Percentiles rank a stretch among this genome's conserved stretches.
These are phyloP conservation scores for Petrocephalus sullivani DNA, from an alignment of 2,797 vertebrate species.

Conservation along the genomic window DNA sequence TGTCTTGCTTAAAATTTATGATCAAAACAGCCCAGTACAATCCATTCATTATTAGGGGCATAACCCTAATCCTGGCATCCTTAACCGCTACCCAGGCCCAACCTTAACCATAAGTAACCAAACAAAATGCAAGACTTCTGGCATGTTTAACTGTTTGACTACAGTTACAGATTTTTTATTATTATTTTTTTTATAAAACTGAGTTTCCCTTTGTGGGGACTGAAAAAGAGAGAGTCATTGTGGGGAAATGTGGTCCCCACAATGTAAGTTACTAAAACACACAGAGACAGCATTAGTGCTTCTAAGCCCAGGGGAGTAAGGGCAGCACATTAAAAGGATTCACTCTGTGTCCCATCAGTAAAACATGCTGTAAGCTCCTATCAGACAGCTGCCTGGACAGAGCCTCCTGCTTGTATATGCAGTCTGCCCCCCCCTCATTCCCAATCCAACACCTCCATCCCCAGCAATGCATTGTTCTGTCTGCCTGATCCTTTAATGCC, in stretches of 20 bases:
- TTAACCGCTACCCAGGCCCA: not conserved
- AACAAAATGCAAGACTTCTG: not conserved
- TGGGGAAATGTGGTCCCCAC: not conserved
- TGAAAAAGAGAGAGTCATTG: not conserved
- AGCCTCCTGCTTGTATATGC: not conserved
- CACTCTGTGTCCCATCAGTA: slow-evolving; percentile 22
- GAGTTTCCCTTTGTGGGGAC: not conserved
- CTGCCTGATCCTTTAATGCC: slow-evolving; percentile 68
- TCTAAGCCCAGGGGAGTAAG: not conserved
- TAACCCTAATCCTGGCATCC: not conserved
- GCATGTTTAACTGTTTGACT: not conserved
- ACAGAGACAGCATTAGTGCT: not conserved
- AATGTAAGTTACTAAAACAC: not conserved
- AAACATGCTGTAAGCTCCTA: slow-evolving; percentile 37
- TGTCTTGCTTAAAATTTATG: not conserved
- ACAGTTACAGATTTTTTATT: not conserved
- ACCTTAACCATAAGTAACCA: not conserved
- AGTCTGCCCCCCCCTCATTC: slow-evolving; percentile 36
- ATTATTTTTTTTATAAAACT: not conserved
- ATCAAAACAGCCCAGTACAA: not conserved
- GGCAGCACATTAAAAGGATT: slow-evolving; percentile 31
- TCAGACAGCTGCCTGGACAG: slow-evolving; percentile 43
- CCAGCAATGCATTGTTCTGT: slow-evolving; percentile 67
- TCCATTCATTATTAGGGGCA: not conserved
- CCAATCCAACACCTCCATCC: slow-evolving; percentile 28